Base-by-base conservation (phyloP, 2,113 vertebrate genomes). In the Nothobranchius furzeri region DNA sequence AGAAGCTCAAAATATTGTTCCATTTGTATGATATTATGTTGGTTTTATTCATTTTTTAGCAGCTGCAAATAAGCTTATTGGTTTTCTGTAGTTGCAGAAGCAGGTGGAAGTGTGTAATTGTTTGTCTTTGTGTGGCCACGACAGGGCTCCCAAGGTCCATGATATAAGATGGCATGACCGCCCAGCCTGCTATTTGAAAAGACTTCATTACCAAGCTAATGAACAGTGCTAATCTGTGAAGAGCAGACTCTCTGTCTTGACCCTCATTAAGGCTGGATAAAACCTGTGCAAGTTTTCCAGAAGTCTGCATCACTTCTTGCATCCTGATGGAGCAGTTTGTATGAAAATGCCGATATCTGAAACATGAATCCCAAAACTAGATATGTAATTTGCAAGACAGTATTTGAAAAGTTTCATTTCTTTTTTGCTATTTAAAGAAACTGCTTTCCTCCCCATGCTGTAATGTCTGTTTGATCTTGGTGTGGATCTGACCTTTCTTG, bases 121-220 rank as follows among this genome's bases (percentile, higher is more conserved):
- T 79, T 73, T 78, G 45, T 55, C n/a, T 62, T 17, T 67, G 17
- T 50, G 56, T 24, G 68, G 49, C 43, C 58, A 57, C 67, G 62
- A 67, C 66, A 61, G 47, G 64, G 68, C 48, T 81, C 77, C 60
- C 45, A 51, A 70, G 54, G 62, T 73, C 58, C 51, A 45, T 45
- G 43, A 64, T 82, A 79, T 75, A 85, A 79, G 64, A 60, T 78
- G 53, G 55, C 66, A 71, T 75, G 79, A 72, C 70, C 68, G 20
- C 74, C 64, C 37, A 65, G 70, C 78, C 67, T 74, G 64, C 58
- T 86, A 82, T 72, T 73, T 40, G 74, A 58, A 73, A 64, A 70
- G 15, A 81, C 69, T 85, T 89, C 60, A 86, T 85, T 85, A 87
- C 48, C 54, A 78, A 70, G 73, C 72, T 83, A 85, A 86, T 86